Evolutionary conservation across 2,888 invertebrate genomes (phyloP).

Genomic region (Lepidonotus clava): DNA sequence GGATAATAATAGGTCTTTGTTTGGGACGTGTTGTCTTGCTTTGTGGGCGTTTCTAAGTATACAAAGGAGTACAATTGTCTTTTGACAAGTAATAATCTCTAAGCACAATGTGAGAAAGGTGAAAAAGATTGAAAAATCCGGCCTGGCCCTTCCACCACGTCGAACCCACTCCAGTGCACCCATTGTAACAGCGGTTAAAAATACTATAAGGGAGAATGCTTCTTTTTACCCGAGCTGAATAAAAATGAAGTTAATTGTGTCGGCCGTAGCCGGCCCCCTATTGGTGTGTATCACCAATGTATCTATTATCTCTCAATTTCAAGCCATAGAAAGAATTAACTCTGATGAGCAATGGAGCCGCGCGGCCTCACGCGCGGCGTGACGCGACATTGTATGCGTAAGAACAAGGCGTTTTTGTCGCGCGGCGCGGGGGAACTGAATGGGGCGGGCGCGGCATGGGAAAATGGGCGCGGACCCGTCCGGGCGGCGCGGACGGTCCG

Average conservation of each 20-base stretch:
- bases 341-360: too few species aligned
- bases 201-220: conserved; percentile 5
- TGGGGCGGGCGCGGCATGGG: not conserved
- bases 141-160: not conserved
- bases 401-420: conserved; percentile 34
- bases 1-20: not conserved
- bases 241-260: conserved; percentile 40
- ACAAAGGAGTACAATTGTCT: not conserved
- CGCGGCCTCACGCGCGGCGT: not conserved
- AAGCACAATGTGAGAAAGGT: not conserved
- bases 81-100: conserved; percentile 37
- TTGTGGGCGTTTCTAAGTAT: not conserved
- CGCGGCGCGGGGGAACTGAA: not conserved
- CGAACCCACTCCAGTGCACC: not conserved
- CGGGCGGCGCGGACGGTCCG: not conserved
- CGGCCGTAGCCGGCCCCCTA: not conserved
- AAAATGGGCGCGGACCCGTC: not conserved
- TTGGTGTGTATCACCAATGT: not conserved
- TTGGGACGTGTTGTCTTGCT: not conserved
- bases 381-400: conserved; percentile 25
- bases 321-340: not conserved
- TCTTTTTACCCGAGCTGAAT: too few species aligned
- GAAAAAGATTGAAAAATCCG: conserved; percentile 29
- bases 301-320: not conserved
- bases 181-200: not conserved